Evolutionary conservation across 1,140 invertebrate genomes (phyloP), one percentile per base, ranked within the genome.

Genomic region (Mercenaria mercenaria): DNA sequence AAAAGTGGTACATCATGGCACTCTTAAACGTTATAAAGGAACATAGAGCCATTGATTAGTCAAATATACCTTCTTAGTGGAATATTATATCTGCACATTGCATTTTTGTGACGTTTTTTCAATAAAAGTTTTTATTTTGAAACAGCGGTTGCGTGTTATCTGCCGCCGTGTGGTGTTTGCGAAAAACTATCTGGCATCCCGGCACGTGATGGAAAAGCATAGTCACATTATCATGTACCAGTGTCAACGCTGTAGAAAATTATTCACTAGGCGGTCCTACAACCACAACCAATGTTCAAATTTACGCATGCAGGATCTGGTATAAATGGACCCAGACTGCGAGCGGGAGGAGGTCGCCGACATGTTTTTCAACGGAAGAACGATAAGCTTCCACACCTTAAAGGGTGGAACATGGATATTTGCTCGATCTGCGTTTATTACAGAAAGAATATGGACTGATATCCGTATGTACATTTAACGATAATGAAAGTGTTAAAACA

Each of bases 1-100:
- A 18, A 77, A 77, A 52, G 74, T 77, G 26, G 74, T 77, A 1
- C 74, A 77, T 34, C 74, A 77, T 77, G 74, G 52, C 26, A 10
- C 13, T 13, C n/a, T 77, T 6, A 52, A 50, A 32, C n/a, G 41
- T 32, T 77, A 77, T 52, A 34, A 67, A 20, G 29, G 3, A 6
- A 29, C 3, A 10, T 8, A 32, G n/a, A 32, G 32, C 29, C 26
- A n/a, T 32, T 67, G 29, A 23, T 56, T n/a, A n/a, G 20, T 15
- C 52, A 56, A 20, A 56, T 20, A 4, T 56, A 56, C 4, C 13
- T 56, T 15, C 4, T 23, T 56, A 23, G 15, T n/a, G n/a, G n/a
- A n/a, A n/a, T n/a, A n/a, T n/a, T n/a, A n/a, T n/a, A n/a, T n/a
- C n/a, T n/a, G n/a, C n/a, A n/a, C n/a, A n/a, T n/a, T n/a, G n/a